Base-by-base conservation (phyloP, 2,797 vertebrate genomes). In the Pyrocephalus nanus region DNA sequence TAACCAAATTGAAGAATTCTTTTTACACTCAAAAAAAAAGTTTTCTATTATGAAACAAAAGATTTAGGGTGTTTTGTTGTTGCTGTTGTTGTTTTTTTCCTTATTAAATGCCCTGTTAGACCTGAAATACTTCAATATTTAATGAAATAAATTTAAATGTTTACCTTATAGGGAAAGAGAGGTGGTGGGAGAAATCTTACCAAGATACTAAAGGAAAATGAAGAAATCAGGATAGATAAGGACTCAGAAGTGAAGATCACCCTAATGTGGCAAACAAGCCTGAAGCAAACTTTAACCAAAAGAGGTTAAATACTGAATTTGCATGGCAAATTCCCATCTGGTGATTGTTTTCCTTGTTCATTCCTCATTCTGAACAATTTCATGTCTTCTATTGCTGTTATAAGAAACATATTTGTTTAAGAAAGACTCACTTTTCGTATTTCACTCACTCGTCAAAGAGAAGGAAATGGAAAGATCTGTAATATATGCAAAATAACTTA, bases 161-260 rank as follows among this genome's bases (percentile, higher is more conserved):
- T 87, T 58, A 66, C 2, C 6, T 85, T 54, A 29, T 0, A 2
- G 11, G 2, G 2, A 2, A 58, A 61, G 4, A 2, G 2, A 4
- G 0, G 2, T 27, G 2, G 15, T 8, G 10, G 11, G 3, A 83
- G 29, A 47, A 77, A 47, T 53, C 16, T 58, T 55, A 23, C 6
- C 40, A 51, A 85, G 85, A 62, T 23, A 4, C 0, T 48, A 48
- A n/a, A 58, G 18, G 12, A 61, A 61, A 61, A 64, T 21, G 18
- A 69, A 58, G 25, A 71, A 72, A 26, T 25, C 5, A 17, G 12
- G 7, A 51, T 66, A 87, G 7, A 40, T 32, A 79, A 61, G 11
- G 30, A 87, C 14, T 73, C 34, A 29, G 17, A 47, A 30, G n/a
- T 29, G 14, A 85, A 89, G 22, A 38, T 32, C 26, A 75, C 4